phyloP scores from a whole-genome alignment of 2,797 vertebrate genomes.

The Gobio occitaniae region DNA sequence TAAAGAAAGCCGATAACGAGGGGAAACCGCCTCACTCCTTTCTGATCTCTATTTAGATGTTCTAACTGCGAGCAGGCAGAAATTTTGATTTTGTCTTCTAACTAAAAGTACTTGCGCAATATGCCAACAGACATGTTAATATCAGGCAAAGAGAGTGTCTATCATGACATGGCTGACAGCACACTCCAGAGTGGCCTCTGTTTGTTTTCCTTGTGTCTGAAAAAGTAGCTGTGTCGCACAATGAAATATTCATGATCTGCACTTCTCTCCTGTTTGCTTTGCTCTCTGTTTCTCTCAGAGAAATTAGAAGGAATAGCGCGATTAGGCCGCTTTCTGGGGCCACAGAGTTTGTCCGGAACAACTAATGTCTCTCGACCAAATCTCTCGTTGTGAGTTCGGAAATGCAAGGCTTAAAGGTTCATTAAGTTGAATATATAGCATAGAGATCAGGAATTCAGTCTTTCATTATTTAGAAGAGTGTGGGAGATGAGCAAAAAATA shows the following conservation, averaged over 20 bases:
- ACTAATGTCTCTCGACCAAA: slow-evolving; percentile 13
- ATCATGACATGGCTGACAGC: slow-evolving; percentile 68
- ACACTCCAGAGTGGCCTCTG: slow-evolving; percentile 60
- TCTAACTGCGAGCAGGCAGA: neutral
- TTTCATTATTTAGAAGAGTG: slow-evolving; percentile 53
- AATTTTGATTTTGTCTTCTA: slow-evolving; percentile 41
- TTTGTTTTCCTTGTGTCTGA: slow-evolving; percentile 68
- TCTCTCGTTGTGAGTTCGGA: neutral
- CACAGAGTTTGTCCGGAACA: slow-evolving; percentile 16
- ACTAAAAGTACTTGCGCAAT: slow-evolving; percentile 39
- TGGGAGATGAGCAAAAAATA: slow-evolving; percentile 13
- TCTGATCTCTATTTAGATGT: slow-evolving; percentile 43
- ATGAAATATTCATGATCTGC: slow-evolving; percentile 72
- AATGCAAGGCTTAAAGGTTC: slow-evolving; percentile 15
- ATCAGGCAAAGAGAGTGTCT: slow-evolving; percentile 56
- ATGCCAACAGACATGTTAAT: slow-evolving; percentile 35
- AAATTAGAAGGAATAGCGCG: slow-evolving; percentile 59
- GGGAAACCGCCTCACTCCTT: neutral
- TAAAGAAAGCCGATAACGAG: slow-evolving; percentile 14
- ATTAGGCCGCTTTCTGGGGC: slow-evolving; percentile 53
- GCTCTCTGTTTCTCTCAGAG: slow-evolving; percentile 48
- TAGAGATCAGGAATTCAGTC: slow-evolving; percentile 30
- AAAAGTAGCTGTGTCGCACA: slow-evolving; percentile 63
- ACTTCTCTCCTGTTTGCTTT: slow-evolving; percentile 62
- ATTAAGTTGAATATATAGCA: slow-evolving; percentile 34